These are phyloP conservation scores for Clarias batrachus DNA, from an alignment of 2,113 vertebrate species.

Conservation along the genomic window DNA sequence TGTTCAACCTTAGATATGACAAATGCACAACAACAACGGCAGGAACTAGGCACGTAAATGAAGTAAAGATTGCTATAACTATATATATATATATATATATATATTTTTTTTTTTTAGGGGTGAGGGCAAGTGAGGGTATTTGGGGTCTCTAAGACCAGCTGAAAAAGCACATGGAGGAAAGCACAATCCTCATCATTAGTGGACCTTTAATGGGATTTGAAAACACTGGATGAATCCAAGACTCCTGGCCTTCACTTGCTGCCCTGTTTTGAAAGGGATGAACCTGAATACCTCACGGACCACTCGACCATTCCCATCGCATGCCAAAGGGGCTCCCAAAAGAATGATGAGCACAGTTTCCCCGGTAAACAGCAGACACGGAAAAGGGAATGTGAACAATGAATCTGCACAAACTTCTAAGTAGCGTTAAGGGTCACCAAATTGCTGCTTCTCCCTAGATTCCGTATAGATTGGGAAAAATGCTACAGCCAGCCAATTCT, in stretches of 20 bases:
- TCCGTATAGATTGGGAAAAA: background rate
- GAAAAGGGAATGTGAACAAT: slow-evolving; percentile 76
- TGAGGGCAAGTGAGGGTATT: background rate
- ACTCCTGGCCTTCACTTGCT: slow-evolving; percentile 27
- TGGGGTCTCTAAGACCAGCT: slow-evolving; percentile 7
- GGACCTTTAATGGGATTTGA: slow-evolving; percentile 47
- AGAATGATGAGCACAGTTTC: slow-evolving; percentile 70
- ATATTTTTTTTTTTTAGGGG: background rate
- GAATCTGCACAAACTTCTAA: slow-evolving; percentile 64
- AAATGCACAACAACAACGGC: background rate
- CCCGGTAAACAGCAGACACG: slow-evolving; percentile 66
- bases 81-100: no score
- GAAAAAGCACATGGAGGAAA: slow-evolving; percentile 24
- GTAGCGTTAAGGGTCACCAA: slow-evolving; percentile 38
- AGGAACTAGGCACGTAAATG: background rate
- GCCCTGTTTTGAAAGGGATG: slow-evolving; percentile 39
- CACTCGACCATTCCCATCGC: slow-evolving; percentile 62
- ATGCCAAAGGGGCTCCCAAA: slow-evolving; percentile 52
- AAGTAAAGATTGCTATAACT: background rate
- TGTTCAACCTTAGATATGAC: slow-evolving; percentile 45
- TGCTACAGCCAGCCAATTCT: background rate
- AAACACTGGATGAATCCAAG: slow-evolving; percentile 23
- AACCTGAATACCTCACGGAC: slow-evolving; percentile 63
- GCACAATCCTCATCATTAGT: slow-evolving; percentile 40
- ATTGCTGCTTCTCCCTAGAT: slow-evolving; percentile 6